phyloP scores from a whole-genome alignment of 64 coral and sea anemone genomes.

The Pocillopora verrucosa region DNA sequence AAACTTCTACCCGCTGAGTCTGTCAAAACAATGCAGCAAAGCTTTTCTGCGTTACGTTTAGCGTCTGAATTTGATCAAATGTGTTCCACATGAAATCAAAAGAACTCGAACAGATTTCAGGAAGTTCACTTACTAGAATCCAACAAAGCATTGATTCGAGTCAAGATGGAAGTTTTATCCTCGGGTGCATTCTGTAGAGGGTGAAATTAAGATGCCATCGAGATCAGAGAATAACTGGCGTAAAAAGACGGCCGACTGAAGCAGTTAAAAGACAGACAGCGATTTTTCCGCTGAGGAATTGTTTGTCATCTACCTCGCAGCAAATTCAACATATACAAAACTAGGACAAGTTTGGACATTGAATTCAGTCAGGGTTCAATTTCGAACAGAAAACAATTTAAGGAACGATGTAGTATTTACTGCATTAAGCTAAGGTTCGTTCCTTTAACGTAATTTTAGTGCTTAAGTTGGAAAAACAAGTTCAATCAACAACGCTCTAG shows the following conservation, averaged over 20 bases:
- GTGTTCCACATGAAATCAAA: background rate
- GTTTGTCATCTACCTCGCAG: background rate
- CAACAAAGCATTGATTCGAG: constrained; percentile 59
- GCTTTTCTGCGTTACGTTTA: background rate
- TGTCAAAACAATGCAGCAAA: background rate
- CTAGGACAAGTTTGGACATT: background rate
- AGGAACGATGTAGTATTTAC: background rate
- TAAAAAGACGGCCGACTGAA: background rate
- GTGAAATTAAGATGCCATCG: background rate
- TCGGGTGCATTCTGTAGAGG: constrained; percentile 23
- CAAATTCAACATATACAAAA: background rate
- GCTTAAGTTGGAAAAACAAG: background rate
- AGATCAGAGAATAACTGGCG: background rate
- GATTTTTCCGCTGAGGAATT: background rate
- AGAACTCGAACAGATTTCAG: background rate
- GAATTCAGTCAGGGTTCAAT: background rate
- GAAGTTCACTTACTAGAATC: constrained; percentile 59
- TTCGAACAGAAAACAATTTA: background rate
- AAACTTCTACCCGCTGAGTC: constrained; percentile 34
- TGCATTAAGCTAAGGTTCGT: background rate
- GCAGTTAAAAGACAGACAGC: background rate
- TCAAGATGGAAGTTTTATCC: constrained; percentile 56
- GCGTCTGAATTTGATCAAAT: background rate
- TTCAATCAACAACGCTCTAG: background rate
- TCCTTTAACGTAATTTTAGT: background rate